These are phyloP conservation scores for Ardeotis arabs DNA, from an alignment of 2,113 vertebrate genomes.

Conservation along the genomic window DNA sequence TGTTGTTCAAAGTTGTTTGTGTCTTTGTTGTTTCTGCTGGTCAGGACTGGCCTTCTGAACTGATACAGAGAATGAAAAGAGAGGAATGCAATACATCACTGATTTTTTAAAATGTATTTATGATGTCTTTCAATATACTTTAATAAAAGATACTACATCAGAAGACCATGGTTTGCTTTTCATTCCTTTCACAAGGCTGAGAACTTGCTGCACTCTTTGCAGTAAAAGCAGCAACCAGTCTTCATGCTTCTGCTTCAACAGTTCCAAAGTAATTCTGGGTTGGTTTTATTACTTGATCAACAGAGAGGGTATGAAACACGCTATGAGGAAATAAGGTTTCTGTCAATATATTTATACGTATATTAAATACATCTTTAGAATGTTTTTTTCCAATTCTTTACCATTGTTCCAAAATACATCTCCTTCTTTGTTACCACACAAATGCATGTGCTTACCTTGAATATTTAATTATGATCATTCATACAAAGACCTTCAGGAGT, in stretches of 20 bases:
- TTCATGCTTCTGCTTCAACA: constrained; percentile 1
- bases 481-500: background rate
- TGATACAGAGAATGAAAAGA: background rate
- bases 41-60: background rate
- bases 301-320: background rate
- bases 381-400: background rate
- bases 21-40: background rate
- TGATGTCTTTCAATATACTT: background rate
- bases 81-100: background rate
- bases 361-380: background rate
- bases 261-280: background rate
- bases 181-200: constrained; percentile 12
- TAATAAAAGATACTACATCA: constrained; percentile 7
- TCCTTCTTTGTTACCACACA: background rate
- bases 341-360: background rate
- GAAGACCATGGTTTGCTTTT: background rate
- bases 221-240: background rate
- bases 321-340: background rate
- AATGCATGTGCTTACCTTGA: constrained; percentile 9
- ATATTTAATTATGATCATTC: background rate
- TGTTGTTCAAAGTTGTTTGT: background rate
- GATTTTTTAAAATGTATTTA: background rate
- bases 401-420: background rate
- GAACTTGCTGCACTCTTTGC: background rate
- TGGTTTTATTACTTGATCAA: constrained; percentile 20